These are phyloP conservation scores for Macrosteles quadrilineatus DNA, from an alignment of 1,140 invertebrate genomes.

Conservation along the genomic window DNA sequence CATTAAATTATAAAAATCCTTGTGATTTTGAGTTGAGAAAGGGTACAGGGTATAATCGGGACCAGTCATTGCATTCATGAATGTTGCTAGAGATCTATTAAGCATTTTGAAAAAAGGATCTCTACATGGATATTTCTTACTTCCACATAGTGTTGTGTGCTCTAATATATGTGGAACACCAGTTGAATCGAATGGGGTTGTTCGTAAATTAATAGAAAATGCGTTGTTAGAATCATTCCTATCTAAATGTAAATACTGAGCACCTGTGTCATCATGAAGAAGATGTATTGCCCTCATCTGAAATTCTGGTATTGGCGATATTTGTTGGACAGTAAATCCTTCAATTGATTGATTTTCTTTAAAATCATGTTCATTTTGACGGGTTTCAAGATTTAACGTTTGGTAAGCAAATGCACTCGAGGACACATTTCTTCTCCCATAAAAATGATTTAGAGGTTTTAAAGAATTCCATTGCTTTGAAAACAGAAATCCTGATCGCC, in stretches of 20 bases:
- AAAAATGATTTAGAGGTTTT: no score
- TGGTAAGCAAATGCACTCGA: background rate
- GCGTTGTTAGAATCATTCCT: conserved; percentile 89
- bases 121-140: conserved; percentile 78
- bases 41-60: conserved; percentile 96
- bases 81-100: conserved; percentile 87
- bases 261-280: conserved; percentile 78
- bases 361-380: background rate
- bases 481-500: background rate
- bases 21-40: conserved; percentile 88
- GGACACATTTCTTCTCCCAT: background rate
- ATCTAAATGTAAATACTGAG: conserved; percentile 86
- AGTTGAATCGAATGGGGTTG: conserved; percentile 85
- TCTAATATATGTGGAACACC: conserved; percentile 93
- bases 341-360: conserved; percentile 21
- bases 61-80: conserved; percentile 96
- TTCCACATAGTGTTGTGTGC: conserved; percentile 89
- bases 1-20: conserved; percentile 82
- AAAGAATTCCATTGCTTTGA: background rate
- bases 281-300: conserved; percentile 75
- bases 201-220: conserved; percentile 88
- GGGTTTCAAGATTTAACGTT: background rate
- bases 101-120: conserved; percentile 98
- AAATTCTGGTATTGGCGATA: conserved; percentile 66
- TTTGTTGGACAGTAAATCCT: conserved; percentile 43